Evolutionary conservation across 2,888 invertebrate species (phyloP), one percentile per base, ranked within the genome.

Genomic region (Heteropelma amictum): DNA sequence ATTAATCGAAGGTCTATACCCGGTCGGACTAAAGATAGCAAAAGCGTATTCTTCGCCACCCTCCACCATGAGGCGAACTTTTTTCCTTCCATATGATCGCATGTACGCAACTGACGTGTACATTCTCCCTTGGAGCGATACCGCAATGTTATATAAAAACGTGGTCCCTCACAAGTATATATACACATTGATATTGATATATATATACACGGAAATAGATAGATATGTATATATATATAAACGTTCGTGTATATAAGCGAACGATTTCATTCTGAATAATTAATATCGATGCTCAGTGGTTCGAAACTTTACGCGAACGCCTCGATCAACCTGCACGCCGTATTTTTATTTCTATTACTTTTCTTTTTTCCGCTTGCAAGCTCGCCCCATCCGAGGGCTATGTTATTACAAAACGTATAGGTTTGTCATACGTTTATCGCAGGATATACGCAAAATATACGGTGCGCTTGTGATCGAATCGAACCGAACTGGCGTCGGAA

Each of bases 1-100:
- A 85, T 85, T 83, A 80, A 85, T 85, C 77, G 76, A 76, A 80
- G n/a, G 82, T 81, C 83, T 80, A 85, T 84, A 84, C 71, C 72
- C 60, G 68, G 10, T 53, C n/a, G 21, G 21, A 64, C 82, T 80
- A 82, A 84, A 84, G 82, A 83, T 83, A 85, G 83, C 76, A 26
- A 53, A 30, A 42, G 3, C 28, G 10, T 17, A 26, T 42, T 17
- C 26, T 28, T n/a, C 35, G 3, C 23, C 21, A 14, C 56, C 35
- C 33, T 19, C 14, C 17, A 10, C 8, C 21, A 14, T 30, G 4
- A 17, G 35, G 42, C 38, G 12, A 71, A 67, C 75, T 71, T 56
- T 53, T 56, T 35, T 60, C n/a, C 14, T 30, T 33, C 14, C 35
- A 47, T 42, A 21, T 19, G 19, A 42, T 14, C 53, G n/a, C 26